Base-by-base conservation (phyloP, 2,797 vertebrate genomes). In the Chaetophractus vellerosus region DNA sequence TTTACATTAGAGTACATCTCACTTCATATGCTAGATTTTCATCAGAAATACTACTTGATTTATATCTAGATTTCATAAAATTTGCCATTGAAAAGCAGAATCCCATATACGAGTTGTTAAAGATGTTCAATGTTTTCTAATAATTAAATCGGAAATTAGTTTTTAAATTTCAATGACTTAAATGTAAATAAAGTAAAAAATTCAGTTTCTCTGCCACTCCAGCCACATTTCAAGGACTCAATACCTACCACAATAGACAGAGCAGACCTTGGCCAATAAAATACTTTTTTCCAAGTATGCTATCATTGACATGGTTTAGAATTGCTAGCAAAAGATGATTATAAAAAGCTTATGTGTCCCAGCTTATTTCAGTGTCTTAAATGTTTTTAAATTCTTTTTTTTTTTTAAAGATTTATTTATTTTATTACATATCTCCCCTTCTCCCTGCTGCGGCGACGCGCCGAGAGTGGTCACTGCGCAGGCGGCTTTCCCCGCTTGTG, bases 61-160 rank as follows among this genome's bases (percentile, higher is more conserved):
- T 74, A 19, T 88, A 66, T 64, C 59, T 72, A 80, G 45, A 84
- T 38, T 96, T 96, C 71, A 74, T 45, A 92, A 94, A 88, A 66
- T 88, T 64, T 78, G 33, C 7, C 36, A 18, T 24, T 85, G 28
- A 87, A 81, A 87, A 74, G 88, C 71, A 84, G 24, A 71, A 52
- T 82, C 45, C 61, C 41, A 79, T 72, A 79, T 2, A 68, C 12
- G 57, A 78, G 31, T 71, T 90, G 26, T 94, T 89, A 36, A 45
- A 33, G 68, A 82, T 16, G 78, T 38, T 28, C 69, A 55, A 85
- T 12, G 16, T 83, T 95, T 88, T 76, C 19, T 38, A 28, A 7
- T 38, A 68, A 48, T 82, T 68, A 48, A 82, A 72, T 66, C 26
- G 66, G 76, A 41, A 64, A 9, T 79, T 1, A 28, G 38, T 57